Conservation (phyloP, 2,113 vertebrate genomes). For the Syngnathus typhle region DNA sequence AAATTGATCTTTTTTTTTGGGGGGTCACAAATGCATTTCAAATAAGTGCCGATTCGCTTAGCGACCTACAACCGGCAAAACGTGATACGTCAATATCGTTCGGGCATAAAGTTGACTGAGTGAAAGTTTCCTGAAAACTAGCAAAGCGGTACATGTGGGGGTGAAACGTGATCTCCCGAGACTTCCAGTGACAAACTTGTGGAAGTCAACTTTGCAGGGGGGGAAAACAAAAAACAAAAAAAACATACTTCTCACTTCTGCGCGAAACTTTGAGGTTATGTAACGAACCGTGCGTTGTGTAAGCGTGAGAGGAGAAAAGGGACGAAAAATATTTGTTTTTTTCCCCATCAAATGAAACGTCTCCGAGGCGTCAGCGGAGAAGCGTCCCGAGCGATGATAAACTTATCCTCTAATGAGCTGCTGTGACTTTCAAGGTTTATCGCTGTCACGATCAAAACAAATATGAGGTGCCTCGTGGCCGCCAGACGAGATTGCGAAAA, state of each 20-base stretch:
- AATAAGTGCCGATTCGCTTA: not conserved
- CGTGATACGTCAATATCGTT: not conserved
- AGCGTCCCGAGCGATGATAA: not conserved
- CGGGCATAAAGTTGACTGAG: not conserved
- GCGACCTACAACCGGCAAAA: not conserved
- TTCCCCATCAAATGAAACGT: not conserved
- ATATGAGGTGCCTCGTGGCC: not conserved
- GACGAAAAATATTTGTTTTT: not conserved
- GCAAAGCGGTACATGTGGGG: not conserved
- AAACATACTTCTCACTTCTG: not conserved
- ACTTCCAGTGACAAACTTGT: not conserved
- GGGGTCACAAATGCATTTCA: not conserved
- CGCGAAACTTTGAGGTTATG: not conserved
- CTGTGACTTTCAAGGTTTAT: not conserved
- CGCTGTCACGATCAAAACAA: not conserved
- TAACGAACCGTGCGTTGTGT: not conserved
- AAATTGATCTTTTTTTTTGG: not conserved
- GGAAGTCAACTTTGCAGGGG: not conserved
- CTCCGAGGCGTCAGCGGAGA: not conserved
- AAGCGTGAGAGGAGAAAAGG: not conserved
- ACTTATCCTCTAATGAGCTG: not conserved
- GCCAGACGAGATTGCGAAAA: not conserved
- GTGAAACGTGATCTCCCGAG: not conserved
- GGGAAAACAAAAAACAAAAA: not conserved
- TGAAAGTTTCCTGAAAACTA: not conserved